Percentiles rank a stretch among this genome's conserved stretches.
These are phyloP conservation scores for Agraylea sexmaculata DNA, from an alignment of 1,140 invertebrate genomes.

Conservation along the genomic window DNA sequence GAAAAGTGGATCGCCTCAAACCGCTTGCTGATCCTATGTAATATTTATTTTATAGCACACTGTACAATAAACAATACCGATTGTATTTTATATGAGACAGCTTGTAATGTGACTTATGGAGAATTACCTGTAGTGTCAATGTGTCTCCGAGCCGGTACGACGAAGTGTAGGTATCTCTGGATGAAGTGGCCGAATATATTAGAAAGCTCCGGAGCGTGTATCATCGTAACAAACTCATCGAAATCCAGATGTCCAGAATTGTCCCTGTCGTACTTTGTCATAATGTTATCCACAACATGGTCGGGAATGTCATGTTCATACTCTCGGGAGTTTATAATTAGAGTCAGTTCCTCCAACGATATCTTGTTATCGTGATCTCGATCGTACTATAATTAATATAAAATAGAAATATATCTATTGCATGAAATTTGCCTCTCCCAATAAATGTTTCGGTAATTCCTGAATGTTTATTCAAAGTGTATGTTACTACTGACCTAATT, in stretches of 20 bases:
- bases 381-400: constrained; percentile 61
- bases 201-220: constrained; percentile 49
- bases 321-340: constrained; percentile 47
- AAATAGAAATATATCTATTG: no score
- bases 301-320: constrained; percentile 60
- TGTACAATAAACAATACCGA: background rate
- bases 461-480: no score
- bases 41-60: background rate
- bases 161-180: constrained; percentile 40
- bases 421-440: no score
- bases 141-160: constrained; percentile 37
- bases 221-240: constrained; percentile 70
- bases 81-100: constrained; percentile 4
- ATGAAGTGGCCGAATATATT: constrained; percentile 46
- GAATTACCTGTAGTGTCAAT: constrained; percentile 35
- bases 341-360: constrained; percentile 54
- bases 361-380: constrained; percentile 61
- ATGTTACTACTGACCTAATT: no score
- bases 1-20: no score
- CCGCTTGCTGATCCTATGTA: no score
- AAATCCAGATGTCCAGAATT: constrained; percentile 62
- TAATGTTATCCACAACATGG: constrained; percentile 56
- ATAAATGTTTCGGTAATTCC: no score
- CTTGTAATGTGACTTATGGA: constrained; percentile 9
- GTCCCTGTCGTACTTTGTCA: constrained; percentile 57